Percentiles rank a stretch among this genome's conserved stretches.
Conservation (phyloP, 1,140 invertebrate genomes). For the Centruroides sculpturatus region DNA sequence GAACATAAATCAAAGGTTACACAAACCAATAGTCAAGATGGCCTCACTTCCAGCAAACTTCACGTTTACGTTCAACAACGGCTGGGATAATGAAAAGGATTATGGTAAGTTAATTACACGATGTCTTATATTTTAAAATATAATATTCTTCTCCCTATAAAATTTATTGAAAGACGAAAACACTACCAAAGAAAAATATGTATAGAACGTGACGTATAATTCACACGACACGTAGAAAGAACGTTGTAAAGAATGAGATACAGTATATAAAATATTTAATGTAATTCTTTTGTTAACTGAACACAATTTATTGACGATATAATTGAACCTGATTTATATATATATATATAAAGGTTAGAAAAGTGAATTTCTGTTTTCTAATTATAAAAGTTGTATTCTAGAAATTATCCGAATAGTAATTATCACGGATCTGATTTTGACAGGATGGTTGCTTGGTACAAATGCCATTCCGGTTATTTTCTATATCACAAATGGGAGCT, state of each 20-base stretch:
- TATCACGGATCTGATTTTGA: background rate
- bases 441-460: background rate
- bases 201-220: no score
- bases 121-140: background rate
- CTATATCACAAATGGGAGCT: no score
- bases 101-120: background rate
- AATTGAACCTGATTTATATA: background rate
- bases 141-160: no score
- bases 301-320: background rate
- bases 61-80: conserved; percentile 29
- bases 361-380: background rate
- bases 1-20: background rate
- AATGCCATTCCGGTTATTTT: no score
- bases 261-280: no score
- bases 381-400: background rate
- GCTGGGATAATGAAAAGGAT: background rate
- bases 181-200: no score
- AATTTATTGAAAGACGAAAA: no score
- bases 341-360: background rate
- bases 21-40: conserved; percentile 39
- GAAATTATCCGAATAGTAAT: background rate
- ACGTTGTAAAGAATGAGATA: no score
- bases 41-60: conserved; percentile 44
- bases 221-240: no score
- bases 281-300: no score